Percentiles rank a stretch among this genome's conserved stretches.
These are phyloP conservation scores for Theristicus caerulescens DNA, from an alignment of 2,113 vertebrate species.

Conservation along the genomic window DNA sequence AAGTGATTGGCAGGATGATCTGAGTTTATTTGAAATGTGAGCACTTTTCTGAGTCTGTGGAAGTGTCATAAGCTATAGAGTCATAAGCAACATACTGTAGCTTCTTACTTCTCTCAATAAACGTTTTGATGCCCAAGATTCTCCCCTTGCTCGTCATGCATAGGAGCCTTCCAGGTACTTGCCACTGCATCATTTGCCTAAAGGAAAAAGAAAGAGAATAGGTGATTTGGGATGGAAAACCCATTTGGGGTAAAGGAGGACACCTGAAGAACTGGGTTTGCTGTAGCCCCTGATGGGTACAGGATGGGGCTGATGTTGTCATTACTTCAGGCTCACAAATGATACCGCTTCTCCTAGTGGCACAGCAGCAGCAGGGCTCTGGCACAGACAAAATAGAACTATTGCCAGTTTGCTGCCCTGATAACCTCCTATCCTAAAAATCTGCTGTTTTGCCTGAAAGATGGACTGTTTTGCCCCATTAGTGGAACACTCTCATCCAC, in stretches of 20 bases:
- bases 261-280: not conserved
- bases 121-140: not conserved
- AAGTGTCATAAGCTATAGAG: not conserved
- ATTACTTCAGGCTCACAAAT: not conserved
- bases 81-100: not conserved
- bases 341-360: not conserved
- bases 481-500: not conserved
- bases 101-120: not conserved
- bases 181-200: not conserved
- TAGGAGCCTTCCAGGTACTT: not conserved
- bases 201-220: not conserved
- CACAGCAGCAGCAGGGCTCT: not conserved
- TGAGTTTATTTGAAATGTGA: not conserved
- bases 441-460: not conserved
- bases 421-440: not conserved
- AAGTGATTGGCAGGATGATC: not conserved
- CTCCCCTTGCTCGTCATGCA: not conserved
- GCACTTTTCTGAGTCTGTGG: not conserved
- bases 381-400: not conserved
- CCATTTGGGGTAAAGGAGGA: not conserved
- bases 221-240: not conserved
- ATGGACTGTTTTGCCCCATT: not conserved
- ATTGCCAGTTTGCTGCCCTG: not conserved
- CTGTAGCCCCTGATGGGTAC: accelerated
- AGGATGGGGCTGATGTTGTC: accelerated